These are phyloP conservation scores for Chloroceryle amazona DNA, from an alignment of 2,797 vertebrate genomes.

Conservation along the genomic window DNA sequence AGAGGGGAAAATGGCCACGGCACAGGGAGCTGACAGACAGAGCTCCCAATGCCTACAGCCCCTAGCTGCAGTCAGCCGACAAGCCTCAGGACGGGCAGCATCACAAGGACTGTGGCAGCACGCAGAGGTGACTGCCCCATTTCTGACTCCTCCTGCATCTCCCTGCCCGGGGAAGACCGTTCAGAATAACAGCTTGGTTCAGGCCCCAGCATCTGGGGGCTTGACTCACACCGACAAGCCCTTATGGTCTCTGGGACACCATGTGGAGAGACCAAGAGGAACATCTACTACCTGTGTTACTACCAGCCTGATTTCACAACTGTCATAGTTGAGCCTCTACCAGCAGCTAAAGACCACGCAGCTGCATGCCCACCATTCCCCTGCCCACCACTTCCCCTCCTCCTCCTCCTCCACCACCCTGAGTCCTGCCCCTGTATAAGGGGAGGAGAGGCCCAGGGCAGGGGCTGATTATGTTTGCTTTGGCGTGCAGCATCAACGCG, in stretches of 20 bases:
- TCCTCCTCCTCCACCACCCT: too few species aligned
- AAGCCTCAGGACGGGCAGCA: rapidly evolving
- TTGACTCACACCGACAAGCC: neutral
- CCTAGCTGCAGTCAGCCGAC: neutral
- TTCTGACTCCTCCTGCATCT: neutral
- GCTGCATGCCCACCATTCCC: too few species aligned
- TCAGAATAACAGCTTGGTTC: neutral
- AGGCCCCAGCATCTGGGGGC: neutral
- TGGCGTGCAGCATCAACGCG: too few species aligned
- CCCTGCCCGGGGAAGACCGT: neutral
- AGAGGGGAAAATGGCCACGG: rapidly evolving
- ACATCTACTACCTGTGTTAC: too few species aligned
- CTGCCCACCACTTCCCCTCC: too few species aligned
- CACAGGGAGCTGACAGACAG: rapidly evolving
- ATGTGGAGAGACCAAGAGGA: neutral
- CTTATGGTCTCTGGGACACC: neutral
- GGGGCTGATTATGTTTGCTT: too few species aligned
- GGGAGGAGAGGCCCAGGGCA: too few species aligned
- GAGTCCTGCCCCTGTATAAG: too few species aligned
- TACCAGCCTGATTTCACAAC: neutral
- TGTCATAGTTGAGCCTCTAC: too few species aligned
- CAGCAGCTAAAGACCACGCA: too few species aligned
- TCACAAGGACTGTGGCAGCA: rapidly evolving
- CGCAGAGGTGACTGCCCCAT: rapidly evolving
- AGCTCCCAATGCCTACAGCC: neutral